Conservation (phyloP, 2,888 invertebrate genomes). For the Corbicula japonica region DNA sequence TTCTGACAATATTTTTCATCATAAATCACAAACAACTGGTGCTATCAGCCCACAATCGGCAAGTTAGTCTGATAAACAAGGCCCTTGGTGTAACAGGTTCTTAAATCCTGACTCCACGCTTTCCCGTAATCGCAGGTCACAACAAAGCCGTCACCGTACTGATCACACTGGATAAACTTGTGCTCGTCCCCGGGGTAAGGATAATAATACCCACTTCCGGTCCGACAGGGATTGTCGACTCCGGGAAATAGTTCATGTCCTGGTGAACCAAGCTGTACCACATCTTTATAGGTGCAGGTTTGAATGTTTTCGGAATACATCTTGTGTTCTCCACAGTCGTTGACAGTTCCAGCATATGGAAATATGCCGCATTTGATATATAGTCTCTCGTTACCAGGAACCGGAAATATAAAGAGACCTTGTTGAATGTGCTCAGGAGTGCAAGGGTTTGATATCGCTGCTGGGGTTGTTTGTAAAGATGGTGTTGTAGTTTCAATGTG, state of each 20-base stretch:
- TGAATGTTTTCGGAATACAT: conserved; percentile 64
- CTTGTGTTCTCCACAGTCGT: conserved; percentile 60
- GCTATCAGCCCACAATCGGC: conserved; percentile 10
- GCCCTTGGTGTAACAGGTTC: conserved; percentile 69
- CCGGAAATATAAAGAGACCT: conserved; percentile 61
- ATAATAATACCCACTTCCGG: conserved; percentile 61
- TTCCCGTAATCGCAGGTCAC: conserved; percentile 63
- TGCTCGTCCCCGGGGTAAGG: conserved; percentile 66
- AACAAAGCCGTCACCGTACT: conserved; percentile 76
- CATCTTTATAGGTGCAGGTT: conserved; percentile 66
- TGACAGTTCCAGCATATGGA: conserved; percentile 62
- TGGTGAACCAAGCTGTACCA: conserved; percentile 48
- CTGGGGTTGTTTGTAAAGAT: background rate
- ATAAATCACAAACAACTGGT: too few species aligned
- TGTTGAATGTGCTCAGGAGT: conserved; percentile 52
- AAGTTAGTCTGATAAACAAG: conserved; percentile 20
- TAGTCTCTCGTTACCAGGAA: conserved; percentile 64
- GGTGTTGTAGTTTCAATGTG: background rate
- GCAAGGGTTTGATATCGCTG: conserved; percentile 58
- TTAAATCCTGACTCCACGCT: conserved; percentile 68
- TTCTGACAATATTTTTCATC: too few species aligned
- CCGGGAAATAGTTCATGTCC: conserved; percentile 20
- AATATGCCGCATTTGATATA: conserved; percentile 73
- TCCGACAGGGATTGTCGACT: conserved; percentile 55
- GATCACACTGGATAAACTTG: conserved; percentile 79